Evolutionary conservation across 2,113 vertebrate genomes (phyloP).

Genomic region (Cariama cristata): DNA sequence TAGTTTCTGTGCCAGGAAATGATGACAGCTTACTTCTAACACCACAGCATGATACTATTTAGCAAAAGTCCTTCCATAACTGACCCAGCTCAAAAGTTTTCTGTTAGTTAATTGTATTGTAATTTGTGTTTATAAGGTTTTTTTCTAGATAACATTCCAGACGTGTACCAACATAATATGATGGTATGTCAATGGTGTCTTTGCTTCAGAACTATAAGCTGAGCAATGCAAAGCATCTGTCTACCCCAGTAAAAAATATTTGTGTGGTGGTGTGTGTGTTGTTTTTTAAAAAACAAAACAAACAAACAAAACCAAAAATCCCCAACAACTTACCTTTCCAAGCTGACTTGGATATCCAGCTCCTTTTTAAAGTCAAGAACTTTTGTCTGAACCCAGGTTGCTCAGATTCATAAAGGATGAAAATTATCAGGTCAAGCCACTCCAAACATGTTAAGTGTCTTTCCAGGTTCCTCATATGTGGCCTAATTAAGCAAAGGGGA

Average conservation of each 20-base stretch:
- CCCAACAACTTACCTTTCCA: neutral
- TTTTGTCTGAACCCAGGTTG: neutral
- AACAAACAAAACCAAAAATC: neutral
- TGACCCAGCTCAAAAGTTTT: neutral
- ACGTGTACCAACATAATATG: neutral
- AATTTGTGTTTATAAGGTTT: neutral
- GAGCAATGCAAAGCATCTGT: neutral
- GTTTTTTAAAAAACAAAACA: neutral
- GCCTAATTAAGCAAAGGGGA: conserved; percentile 36
- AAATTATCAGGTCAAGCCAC: conserved; percentile 1
- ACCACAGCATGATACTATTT: neutral
- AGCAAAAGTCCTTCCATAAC: neutral
- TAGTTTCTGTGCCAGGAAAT: neutral
- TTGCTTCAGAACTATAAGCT: neutral
- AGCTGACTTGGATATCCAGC: neutral
- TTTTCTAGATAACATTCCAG: neutral
- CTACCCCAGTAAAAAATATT: neutral
- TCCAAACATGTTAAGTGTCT: neutral
- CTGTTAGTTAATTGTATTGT: neutral
- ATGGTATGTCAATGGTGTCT: neutral
- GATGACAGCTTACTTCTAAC: neutral
- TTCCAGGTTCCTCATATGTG: neutral
- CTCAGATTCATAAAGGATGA: neutral
- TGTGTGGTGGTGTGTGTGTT: neutral
- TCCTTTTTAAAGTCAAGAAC: neutral